These are phyloP conservation scores for Berghia stephanieae DNA, from an alignment of 1,140 invertebrate species.

Conservation along the genomic window DNA sequence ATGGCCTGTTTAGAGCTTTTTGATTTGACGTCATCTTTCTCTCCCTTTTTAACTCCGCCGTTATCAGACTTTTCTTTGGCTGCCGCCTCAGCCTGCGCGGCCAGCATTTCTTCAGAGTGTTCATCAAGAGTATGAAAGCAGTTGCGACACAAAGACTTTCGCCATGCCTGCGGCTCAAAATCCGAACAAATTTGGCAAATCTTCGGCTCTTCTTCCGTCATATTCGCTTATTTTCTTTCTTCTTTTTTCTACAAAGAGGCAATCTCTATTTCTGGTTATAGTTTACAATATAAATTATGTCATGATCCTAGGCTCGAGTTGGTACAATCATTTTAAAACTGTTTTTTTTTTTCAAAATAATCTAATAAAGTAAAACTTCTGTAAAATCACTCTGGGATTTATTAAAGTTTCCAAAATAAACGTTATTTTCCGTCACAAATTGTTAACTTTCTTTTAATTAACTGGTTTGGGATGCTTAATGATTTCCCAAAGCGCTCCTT, in stretches of 20 bases:
- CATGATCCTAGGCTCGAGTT: neutral
- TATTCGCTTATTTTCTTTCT: neutral
- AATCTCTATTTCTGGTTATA: neutral
- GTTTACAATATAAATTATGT: neutral
- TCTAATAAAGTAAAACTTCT: neutral
- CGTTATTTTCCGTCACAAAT: too few relatives aligned
- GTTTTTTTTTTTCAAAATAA: neutral
- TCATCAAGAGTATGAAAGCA: slow-evolving; percentile 61
- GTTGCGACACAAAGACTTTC: slow-evolving; percentile 62
- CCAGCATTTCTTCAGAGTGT: slow-evolving; percentile 36
- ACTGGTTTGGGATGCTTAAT: too few relatives aligned
- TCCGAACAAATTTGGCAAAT: slow-evolving; percentile 53
- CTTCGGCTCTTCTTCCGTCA: slow-evolving; percentile 29
- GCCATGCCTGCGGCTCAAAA: slow-evolving; percentile 64
- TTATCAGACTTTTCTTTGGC: slow-evolving; percentile 18
- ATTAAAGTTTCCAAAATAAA: too few relatives aligned
- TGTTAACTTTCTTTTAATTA: too few relatives aligned
- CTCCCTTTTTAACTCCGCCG: neutral
- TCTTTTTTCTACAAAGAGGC: neutral
- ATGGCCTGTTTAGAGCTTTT: neutral
- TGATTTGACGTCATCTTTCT: neutral
- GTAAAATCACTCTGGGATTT: too few relatives aligned
- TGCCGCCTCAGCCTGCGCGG: neutral
- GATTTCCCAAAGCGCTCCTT: too few relatives aligned
- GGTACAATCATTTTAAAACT: neutral